These are phyloP conservation scores for Pseudolaguvia tuberculata DNA, from an alignment of 2,113 vertebrate genomes.

Conservation along the genomic window DNA sequence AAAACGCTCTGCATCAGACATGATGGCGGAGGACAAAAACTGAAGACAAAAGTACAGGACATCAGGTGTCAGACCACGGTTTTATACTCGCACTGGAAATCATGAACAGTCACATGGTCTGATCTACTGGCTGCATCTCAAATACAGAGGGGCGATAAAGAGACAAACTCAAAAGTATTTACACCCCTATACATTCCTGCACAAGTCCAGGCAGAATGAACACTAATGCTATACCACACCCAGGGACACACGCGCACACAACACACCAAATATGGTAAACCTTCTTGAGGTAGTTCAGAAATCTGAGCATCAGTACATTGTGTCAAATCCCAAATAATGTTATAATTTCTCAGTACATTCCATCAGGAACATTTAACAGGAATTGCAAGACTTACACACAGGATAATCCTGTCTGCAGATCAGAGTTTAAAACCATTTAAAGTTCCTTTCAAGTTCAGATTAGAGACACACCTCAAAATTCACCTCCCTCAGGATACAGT, in stretches of 20 bases:
- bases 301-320: neutral
- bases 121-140: neutral
- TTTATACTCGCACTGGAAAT: no score
- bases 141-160: neutral
- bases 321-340: neutral
- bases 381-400: no score
- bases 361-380: neutral
- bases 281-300: neutral
- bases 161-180: neutral
- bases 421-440: no score
- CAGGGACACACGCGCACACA: neutral
- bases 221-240: constrained; percentile 58
- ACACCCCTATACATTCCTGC: constrained; percentile 56
- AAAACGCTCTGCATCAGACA: constrained; percentile 71
- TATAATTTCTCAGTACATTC: neutral
- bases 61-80: neutral
- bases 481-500: no score
- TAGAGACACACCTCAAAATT: no score
- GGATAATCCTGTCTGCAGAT: no score
- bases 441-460: no score
- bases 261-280: neutral
- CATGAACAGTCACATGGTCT: neutral
- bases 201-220: constrained; percentile 60
- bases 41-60: neutral
- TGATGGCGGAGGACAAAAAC: constrained; percentile 54